Conservation (phyloP, 2,113 vertebrate species). For the Cyanoramphus novaezelandiae region DNA sequence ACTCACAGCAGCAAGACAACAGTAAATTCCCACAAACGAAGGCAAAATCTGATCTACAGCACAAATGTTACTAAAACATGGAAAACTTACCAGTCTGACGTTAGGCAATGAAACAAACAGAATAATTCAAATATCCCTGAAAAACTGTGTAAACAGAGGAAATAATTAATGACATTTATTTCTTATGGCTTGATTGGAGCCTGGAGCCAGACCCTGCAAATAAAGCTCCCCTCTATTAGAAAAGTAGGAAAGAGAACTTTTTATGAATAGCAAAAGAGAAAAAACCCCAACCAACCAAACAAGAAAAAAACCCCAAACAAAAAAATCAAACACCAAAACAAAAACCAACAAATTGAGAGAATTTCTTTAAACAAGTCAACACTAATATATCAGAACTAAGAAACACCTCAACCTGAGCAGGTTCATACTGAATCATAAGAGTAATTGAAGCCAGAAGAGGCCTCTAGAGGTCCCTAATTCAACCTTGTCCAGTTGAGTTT, state of each 20-base stretch:
- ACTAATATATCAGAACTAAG: not conserved
- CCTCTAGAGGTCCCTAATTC: not conserved
- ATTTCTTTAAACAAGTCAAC: not conserved
- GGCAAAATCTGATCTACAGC: not conserved
- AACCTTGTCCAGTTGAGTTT: not conserved
- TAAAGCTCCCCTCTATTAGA: conserved; percentile 1
- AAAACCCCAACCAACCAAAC: not conserved
- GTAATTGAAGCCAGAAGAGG: not conserved
- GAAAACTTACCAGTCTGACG: not conserved
- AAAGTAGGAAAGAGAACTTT: not conserved
- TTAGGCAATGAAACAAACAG: conserved; percentile 27
- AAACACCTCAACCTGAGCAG: conserved; percentile 6
- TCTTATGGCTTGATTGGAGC: conserved; percentile 51
- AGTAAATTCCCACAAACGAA: not conserved
- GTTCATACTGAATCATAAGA: not conserved
- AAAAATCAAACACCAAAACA: not conserved
- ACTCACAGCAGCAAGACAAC: not conserved
- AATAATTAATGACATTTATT: conserved; percentile 43
- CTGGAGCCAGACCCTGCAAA: conserved; percentile 54
- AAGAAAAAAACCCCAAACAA: not conserved
- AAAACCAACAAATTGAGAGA: not conserved
- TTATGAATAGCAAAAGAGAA: not conserved
- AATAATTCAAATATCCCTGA: conserved; percentile 54
- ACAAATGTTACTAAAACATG: not conserved
- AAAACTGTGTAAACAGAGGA: conserved; percentile 62